Evolutionary conservation across 2,113 vertebrate genomes (phyloP).

Genomic region (Scopus umbretta): DNA sequence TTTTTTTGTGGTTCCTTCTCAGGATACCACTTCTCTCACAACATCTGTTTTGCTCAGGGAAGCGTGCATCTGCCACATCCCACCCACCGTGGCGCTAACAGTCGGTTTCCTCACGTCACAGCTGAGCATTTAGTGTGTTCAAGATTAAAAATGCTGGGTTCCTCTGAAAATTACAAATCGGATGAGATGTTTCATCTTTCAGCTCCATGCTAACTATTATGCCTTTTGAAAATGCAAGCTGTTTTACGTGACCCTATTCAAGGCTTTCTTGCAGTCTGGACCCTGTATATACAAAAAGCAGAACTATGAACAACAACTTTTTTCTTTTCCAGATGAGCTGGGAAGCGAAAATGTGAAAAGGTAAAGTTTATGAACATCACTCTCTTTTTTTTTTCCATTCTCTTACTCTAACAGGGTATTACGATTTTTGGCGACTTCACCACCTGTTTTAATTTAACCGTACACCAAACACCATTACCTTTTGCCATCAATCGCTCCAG

Average conservation of each 20-base stretch:
- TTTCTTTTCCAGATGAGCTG: slow-evolving; percentile 71
- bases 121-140: not conserved
- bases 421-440: not conserved
- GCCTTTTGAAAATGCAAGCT: not conserved
- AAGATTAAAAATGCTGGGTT: not conserved
- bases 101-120: not conserved
- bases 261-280: not conserved
- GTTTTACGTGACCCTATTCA: not conserved
- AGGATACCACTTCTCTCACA: not conserved
- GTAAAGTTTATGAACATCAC: slow-evolving; percentile 46
- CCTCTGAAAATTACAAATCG: not conserved
- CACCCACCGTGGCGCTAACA: not conserved
- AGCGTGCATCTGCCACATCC: not conserved
- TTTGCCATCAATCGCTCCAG: not conserved
- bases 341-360: slow-evolving; percentile 74
- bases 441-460: not conserved
- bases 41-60: not conserved
- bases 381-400: not conserved
- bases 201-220: not conserved
- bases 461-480: not conserved
- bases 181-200: not conserved
- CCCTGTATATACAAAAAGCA: not conserved
- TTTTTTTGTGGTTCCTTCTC: not conserved
- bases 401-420: not conserved
- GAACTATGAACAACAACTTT: not conserved